Evolutionary conservation across 2,888 invertebrate genomes (phyloP).

Genomic region (Papilio demoleus): DNA sequence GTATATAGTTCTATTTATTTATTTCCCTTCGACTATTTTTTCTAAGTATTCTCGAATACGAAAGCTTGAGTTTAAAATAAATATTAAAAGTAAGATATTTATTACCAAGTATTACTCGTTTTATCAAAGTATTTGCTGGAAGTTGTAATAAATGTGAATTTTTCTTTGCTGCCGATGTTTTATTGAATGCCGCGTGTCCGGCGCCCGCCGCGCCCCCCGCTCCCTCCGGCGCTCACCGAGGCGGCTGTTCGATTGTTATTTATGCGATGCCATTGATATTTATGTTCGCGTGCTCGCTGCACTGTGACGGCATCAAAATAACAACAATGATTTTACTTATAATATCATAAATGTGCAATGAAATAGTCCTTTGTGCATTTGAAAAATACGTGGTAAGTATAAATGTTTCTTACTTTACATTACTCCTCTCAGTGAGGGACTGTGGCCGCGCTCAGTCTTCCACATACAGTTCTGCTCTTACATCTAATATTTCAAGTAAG

Average conservation of each 20-base stretch:
- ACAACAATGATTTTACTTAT: conserved; percentile 1
- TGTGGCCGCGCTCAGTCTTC: too few relatives aligned
- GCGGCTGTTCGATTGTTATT: conserved; percentile 7
- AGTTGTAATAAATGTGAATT: conserved; percentile 17
- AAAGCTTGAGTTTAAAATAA: background rate
- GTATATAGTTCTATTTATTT: background rate
- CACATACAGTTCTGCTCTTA: too few relatives aligned
- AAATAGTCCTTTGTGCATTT: background rate
- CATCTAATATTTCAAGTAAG: background rate
- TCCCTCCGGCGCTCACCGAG: background rate
- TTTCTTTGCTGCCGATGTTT: conserved; percentile 14
- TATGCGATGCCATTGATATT: conserved; percentile 10
- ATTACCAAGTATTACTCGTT: conserved; percentile 1
- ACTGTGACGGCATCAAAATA: background rate
- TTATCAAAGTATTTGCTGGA: background rate
- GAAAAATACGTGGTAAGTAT: too few relatives aligned
- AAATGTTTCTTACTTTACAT: too few relatives aligned
- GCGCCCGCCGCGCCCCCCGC: background rate
- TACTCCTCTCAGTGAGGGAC: too few relatives aligned
- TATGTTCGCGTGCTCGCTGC: background rate
- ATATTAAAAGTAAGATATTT: conserved; percentile 1
- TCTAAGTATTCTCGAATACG: background rate
- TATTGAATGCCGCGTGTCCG: conserved; percentile 18
- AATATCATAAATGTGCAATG: conserved; percentile 9
- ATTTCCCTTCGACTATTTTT: background rate